phyloP scores from a whole-genome alignment of 2,888 invertebrate species.

The Drosophila peninsularis region DNA sequence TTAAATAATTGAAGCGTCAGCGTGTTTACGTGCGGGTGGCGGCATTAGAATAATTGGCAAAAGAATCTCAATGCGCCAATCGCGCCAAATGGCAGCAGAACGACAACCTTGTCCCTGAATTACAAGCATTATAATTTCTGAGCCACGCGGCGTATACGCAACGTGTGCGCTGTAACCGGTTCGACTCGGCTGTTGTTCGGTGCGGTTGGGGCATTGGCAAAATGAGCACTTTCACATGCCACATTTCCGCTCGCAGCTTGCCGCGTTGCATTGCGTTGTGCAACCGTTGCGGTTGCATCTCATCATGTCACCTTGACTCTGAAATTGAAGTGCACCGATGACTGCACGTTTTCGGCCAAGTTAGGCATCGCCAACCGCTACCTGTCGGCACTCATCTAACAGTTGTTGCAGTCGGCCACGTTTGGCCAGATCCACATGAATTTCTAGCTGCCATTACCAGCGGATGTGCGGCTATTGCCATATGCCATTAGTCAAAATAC shows the following conservation, averaged over 20 bases:
- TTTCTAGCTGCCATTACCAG: conserved; percentile 16
- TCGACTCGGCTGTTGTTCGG: conserved; percentile 16
- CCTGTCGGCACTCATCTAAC: conserved; percentile 32
- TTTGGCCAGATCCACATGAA: conserved; percentile 46
- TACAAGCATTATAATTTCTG: conserved; percentile 10
- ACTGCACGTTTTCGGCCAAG: conserved; percentile 32
- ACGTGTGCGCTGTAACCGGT: conserved; percentile 48
- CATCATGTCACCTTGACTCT: conserved; percentile 70
- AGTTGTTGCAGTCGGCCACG: conserved; percentile 14
- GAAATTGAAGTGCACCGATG: conserved; percentile 52
- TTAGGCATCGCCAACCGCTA: conserved; percentile 24
- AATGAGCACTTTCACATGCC: conserved; percentile 69
- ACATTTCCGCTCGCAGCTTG: conserved; percentile 64
- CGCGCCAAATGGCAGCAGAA: conserved; percentile 8
- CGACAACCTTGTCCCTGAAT: conserved; percentile 68
- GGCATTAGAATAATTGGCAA: conserved; percentile 60
- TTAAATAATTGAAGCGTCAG: conserved; percentile 62
- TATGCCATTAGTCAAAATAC: conserved; percentile 45
- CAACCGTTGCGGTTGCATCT: conserved; percentile 62
- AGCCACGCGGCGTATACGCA: conserved; percentile 60
- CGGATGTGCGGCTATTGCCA: conserved; percentile 26
- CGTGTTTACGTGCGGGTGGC: conserved; percentile 65
- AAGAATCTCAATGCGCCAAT: conserved; percentile 54
- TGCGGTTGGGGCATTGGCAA: conserved; percentile 23
- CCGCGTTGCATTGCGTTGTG: conserved; percentile 40